These are phyloP conservation scores for Cephalopachus bancanus DNA, from an alignment of 2,797 vertebrate genomes.

Conservation along the genomic window DNA sequence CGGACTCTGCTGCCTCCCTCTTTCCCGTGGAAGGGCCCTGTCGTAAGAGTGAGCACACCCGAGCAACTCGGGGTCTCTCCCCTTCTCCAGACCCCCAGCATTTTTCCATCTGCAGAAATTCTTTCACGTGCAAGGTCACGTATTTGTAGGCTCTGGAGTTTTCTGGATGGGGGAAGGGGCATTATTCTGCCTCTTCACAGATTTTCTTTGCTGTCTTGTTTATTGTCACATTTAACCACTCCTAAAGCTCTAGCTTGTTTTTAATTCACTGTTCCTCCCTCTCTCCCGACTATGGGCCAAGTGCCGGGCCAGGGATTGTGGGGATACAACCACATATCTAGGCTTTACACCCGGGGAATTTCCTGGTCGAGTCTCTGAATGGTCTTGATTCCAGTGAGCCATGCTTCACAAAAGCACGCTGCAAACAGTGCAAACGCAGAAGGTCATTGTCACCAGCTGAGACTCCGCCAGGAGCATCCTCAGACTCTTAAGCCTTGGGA, in stretches of 20 bases:
- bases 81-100: background rate
- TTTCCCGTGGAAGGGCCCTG: background rate
- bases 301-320: background rate
- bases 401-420: rapidly evolving
- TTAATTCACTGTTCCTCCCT: background rate
- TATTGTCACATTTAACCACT: background rate
- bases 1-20: background rate
- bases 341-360: background rate
- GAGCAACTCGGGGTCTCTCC: background rate
- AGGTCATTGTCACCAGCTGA: background rate
- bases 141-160: background rate
- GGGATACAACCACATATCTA: background rate
- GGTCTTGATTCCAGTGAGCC: background rate
- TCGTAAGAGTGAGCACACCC: too few relatives aligned
- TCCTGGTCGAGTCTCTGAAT: background rate
- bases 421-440: background rate
- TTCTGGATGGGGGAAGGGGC: background rate
- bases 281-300: background rate
- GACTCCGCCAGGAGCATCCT: background rate
- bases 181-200: background rate
- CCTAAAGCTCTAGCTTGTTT: background rate
- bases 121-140: background rate
- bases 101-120: background rate
- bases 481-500: background rate
- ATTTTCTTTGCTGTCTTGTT: background rate